Base-by-base conservation (phyloP, 2,888 invertebrate genomes). In the Hydropsyche betteni region DNA sequence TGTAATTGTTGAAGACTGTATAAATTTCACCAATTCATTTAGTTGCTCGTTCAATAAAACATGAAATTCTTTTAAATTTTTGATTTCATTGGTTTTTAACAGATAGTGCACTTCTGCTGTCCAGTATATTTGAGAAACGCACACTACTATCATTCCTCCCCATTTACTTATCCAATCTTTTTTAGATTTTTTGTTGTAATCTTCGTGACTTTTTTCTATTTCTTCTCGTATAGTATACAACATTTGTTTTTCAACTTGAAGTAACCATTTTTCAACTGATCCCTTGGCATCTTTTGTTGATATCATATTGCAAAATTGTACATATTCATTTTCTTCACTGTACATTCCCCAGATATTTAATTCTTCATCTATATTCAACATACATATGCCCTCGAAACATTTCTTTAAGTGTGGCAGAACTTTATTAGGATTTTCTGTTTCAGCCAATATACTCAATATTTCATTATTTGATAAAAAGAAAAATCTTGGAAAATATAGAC, bases 401-500 rank as follows among this genome's bases (percentile, higher is more conserved):
- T 95, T 95, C 82, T 93, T 93, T 74, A 96, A 85, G 86, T 95
- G 94, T 0, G 94, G 94, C 83, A 95, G 94, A 2, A 95, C 94
- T 80, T 93, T 88, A 6, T 91, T 84, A 0, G 95, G 95, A 83
- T 95, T 94, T 85, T 94, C 94, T 1, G 95, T 95, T 87, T 96
- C 95, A 0, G 95, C 95, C 78, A 97, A 87, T 81, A 97, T 95
- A 85, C 96, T 95, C 80, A 97, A 86, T 90, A 96, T 92, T 85
- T 96, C 96, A 81, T 95, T 94, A 83, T 96, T 96, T 5, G 96
- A 96, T 76, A 97, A 86, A 82, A 96, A 96, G 88, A 96, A 96
- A 83, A 96, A 95, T 83, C 96, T 89, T 55, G 95, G 92, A 83
- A 96, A 96, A 83, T 89, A 94, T 8, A 95, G 85, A 80, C 95